Conservation (phyloP, 2,113 vertebrate species). For the Gambusia holbrooki region DNA sequence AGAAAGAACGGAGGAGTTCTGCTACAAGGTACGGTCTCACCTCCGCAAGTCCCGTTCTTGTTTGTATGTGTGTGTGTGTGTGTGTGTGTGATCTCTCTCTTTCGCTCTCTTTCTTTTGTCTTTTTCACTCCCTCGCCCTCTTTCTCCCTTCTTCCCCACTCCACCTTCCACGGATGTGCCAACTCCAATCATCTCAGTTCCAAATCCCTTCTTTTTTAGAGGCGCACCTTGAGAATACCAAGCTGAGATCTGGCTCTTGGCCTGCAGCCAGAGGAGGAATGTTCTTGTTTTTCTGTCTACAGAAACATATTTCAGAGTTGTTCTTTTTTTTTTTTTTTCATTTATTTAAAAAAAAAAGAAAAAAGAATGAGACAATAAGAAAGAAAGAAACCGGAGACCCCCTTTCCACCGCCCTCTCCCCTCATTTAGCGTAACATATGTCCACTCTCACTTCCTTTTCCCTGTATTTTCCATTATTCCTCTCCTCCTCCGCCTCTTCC, state of each 20-base stretch:
- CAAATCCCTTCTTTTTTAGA: constrained; percentile 64
- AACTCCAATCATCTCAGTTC: constrained; percentile 74
- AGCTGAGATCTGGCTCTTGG: constrained; percentile 73
- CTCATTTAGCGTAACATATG: constrained; percentile 30
- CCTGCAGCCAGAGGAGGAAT: constrained; percentile 53
- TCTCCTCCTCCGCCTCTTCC: constrained; percentile 20
- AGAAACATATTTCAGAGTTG: constrained; percentile 61
- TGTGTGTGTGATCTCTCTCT: constrained; percentile 20
- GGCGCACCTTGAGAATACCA: constrained; percentile 74
- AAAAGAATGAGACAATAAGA: constrained; percentile 22
- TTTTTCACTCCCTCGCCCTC: constrained; percentile 1
- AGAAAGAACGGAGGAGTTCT: constrained; percentile 96
- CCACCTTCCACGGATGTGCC: constrained; percentile 57
- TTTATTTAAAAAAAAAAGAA: constrained; percentile 1
- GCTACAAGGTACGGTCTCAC: constrained; percentile 88
- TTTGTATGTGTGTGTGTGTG: constrained; percentile 14
- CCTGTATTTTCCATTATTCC: constrained; percentile 46
- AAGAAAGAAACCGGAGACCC: constrained; percentile 22
- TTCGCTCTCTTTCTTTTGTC: neutral
- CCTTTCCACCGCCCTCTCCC: constrained; percentile 26
- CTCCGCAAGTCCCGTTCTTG: constrained; percentile 23
- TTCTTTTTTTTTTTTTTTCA: neutral
- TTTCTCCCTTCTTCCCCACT: too few relatives aligned
- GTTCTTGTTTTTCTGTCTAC: constrained; percentile 39
- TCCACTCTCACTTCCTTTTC: constrained; percentile 19